These are phyloP conservation scores for Lophotis ruficrista DNA, from an alignment of 2,113 vertebrate species.

Conservation along the genomic window DNA sequence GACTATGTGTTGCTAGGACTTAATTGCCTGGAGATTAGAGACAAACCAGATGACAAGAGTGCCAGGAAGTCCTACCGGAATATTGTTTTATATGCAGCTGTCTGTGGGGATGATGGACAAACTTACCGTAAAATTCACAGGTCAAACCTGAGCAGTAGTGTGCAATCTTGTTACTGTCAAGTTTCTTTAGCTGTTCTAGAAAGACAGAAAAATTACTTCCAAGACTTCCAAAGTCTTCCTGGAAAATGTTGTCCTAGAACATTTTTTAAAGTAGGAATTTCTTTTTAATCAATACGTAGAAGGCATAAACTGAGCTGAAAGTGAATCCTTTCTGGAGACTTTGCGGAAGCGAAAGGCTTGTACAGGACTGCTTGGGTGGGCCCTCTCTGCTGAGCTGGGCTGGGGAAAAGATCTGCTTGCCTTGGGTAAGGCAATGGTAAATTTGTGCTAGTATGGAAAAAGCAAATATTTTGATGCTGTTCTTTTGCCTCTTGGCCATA, in stretches of 20 bases:
- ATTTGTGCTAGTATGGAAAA: background rate
- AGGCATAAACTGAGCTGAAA: background rate
- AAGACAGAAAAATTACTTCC: background rate
- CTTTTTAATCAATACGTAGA: background rate
- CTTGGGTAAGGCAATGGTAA: background rate
- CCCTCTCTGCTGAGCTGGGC: background rate
- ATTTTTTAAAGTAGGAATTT: background rate
- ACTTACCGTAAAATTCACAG: background rate
- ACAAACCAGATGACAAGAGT: background rate
- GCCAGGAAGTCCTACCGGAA: background rate
- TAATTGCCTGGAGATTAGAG: background rate
- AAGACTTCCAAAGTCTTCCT: background rate
- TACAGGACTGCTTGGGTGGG: background rate
- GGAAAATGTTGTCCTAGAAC: background rate
- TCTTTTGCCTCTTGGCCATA: background rate
- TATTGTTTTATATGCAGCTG: background rate
- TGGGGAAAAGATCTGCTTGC: background rate
- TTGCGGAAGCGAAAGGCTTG: background rate
- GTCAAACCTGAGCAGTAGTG: rapidly evolving
- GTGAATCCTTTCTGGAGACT: background rate
- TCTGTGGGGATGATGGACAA: background rate
- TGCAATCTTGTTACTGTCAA: background rate
- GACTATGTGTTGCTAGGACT: background rate
- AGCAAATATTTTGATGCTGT: rapidly evolving
- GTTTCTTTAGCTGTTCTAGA: background rate